Conservation (phyloP, 2,113 vertebrate species). For the Anthoscopus minutus region DNA sequence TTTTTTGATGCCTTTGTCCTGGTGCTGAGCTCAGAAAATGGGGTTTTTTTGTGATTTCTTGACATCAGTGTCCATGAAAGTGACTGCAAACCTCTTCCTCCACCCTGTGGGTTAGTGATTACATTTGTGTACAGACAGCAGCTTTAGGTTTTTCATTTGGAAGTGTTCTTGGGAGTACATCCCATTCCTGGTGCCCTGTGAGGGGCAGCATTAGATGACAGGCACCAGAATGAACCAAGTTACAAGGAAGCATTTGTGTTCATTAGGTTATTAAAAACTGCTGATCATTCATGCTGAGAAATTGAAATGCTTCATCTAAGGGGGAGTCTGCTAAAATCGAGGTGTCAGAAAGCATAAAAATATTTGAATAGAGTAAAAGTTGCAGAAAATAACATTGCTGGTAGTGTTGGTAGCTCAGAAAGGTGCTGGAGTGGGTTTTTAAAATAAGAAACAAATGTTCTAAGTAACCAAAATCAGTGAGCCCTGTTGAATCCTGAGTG, state of each 20-base stretch:
- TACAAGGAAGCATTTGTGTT: background rate
- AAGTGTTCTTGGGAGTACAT: background rate
- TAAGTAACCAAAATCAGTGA: background rate
- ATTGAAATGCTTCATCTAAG: background rate
- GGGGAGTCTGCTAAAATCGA: background rate
- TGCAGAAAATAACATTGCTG: background rate
- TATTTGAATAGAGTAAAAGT: background rate
- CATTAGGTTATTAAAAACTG: background rate
- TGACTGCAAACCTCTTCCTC: background rate
- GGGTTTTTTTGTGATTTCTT: background rate
- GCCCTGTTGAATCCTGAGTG: background rate
- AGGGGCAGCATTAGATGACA: background rate
- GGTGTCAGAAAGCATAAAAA: background rate
- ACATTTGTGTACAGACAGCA: background rate
- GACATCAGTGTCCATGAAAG: background rate
- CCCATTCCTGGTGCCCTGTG: background rate
- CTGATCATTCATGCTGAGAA: background rate
- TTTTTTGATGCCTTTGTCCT: background rate
- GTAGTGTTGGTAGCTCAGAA: background rate
- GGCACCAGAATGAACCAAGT: background rate
- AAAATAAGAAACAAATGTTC: background rate
- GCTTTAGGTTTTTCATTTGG: background rate
- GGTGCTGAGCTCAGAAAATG: background rate
- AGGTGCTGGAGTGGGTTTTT: background rate
- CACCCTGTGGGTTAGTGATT: fast-evolving